Evolutionary conservation across 2,888 invertebrate species (phyloP).

Genomic region (Netelia melanura): DNA sequence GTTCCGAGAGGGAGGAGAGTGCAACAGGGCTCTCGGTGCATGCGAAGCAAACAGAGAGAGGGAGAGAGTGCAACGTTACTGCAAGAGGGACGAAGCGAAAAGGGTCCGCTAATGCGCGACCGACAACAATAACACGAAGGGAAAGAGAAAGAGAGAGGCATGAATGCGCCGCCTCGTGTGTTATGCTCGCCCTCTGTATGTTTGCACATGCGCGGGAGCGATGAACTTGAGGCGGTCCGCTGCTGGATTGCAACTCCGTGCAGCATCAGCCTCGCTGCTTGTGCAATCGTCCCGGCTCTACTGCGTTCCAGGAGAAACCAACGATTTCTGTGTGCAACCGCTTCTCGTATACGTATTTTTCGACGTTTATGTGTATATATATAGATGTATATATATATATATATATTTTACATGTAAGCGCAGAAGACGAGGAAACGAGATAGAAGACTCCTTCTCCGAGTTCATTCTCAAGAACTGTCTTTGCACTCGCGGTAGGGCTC

Average conservation of each 20-base stretch:
- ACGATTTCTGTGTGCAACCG: constrained; percentile 27
- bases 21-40: constrained; percentile 51
- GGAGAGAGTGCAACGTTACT: constrained; percentile 41
- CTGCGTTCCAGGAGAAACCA: constrained; percentile 38
- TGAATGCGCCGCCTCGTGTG: constrained; percentile 70
- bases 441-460: constrained; percentile 24
- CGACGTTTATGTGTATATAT: background rate
- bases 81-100: constrained; percentile 53
- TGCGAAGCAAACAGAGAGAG: constrained; percentile 48
- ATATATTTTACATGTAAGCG: constrained; percentile 18
- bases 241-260: constrained; percentile 63
- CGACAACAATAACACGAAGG: constrained; percentile 75
- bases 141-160: constrained; percentile 47
- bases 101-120: constrained; percentile 75
- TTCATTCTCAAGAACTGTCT: constrained; percentile 45
- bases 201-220: constrained; percentile 82
- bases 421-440: constrained; percentile 14
- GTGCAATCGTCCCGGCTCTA: constrained; percentile 25
- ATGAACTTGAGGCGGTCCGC: constrained; percentile 78
- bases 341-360: background rate
- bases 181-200: constrained; percentile 72
- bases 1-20: background rate
- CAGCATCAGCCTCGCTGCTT: constrained; percentile 59
- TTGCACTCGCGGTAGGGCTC: background rate
- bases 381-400: constrained; percentile 10